phyloP scores from a whole-genome alignment of 2,888 invertebrate species.

The Rhodophaea formosa region DNA sequence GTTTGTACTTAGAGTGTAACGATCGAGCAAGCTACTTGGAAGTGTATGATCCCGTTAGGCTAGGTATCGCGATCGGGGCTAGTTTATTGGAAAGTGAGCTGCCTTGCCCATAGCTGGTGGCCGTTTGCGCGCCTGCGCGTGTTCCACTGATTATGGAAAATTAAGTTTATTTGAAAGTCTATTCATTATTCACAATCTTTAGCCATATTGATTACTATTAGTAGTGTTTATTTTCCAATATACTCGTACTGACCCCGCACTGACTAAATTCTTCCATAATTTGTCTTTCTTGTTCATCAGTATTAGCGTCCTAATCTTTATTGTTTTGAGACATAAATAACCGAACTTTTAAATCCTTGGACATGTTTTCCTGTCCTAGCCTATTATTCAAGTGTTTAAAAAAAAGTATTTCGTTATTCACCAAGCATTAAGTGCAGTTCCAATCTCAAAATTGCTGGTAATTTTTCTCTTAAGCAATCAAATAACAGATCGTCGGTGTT shows the following conservation, averaged over 20 bases:
- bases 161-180: neutral
- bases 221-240: too few species aligned
- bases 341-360: too few species aligned
- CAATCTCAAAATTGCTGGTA: neutral
- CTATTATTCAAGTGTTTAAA: too few species aligned
- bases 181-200: neutral
- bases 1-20: constrained; percentile 43
- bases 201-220: too few species aligned
- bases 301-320: too few species aligned
- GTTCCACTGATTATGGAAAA: constrained; percentile 19
- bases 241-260: too few species aligned
- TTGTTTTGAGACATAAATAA: too few species aligned
- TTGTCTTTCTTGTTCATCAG: too few species aligned
- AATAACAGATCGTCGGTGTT: constrained; percentile 13
- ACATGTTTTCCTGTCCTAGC: too few species aligned
- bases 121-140: constrained; percentile 23
- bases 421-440: neutral
- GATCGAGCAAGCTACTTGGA: constrained; percentile 55
- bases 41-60: constrained; percentile 71
- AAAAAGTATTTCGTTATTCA: too few species aligned
- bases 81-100: constrained; percentile 76
- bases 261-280: too few species aligned
- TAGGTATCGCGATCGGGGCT: constrained; percentile 70
- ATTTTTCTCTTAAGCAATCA: constrained; percentile 18
- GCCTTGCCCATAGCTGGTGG: constrained; percentile 57